Evolutionary conservation across 2,888 invertebrate species (phyloP).

Genomic region (Eretmocerus hayati): DNA sequence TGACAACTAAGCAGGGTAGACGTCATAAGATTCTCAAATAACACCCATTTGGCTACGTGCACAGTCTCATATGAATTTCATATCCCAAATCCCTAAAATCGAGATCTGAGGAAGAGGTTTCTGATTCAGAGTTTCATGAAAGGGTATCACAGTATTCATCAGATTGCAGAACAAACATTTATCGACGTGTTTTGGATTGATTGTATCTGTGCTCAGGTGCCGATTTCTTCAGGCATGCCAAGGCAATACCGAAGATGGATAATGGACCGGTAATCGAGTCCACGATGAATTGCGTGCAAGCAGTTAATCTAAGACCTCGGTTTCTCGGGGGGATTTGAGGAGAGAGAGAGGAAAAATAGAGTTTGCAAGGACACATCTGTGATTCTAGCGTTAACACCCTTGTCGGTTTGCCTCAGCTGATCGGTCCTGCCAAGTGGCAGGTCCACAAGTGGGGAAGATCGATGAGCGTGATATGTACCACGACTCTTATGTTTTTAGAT

Average conservation of each 20-base stretch:
- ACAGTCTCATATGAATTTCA: too few species aligned
- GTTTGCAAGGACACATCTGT: slow-evolving; percentile 47
- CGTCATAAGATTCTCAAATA: too few species aligned
- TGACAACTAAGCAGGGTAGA: too few species aligned
- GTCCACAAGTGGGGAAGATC: slow-evolving; percentile 39
- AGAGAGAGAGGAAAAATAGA: too few species aligned
- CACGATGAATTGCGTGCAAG: slow-evolving; percentile 37
- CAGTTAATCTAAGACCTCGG: slow-evolving; percentile 40
- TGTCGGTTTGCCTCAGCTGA: slow-evolving; percentile 29
- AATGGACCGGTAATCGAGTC: slow-evolving; percentile 22
- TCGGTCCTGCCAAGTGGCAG: too few species aligned
- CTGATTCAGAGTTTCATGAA: too few species aligned
- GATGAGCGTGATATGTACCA: slow-evolving; percentile 40
- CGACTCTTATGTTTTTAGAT: slow-evolving; percentile 18
- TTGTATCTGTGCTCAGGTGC: slow-evolving; percentile 22
- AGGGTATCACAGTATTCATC: too few species aligned
- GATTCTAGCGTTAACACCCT: slow-evolving; percentile 34
- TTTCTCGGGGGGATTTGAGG: slow-evolving; percentile 40
- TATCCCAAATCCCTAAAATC: too few species aligned
- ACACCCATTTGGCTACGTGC: too few species aligned
- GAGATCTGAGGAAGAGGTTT: too few species aligned
- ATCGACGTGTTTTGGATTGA: too few species aligned
- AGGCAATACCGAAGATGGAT: slow-evolving; percentile 13
- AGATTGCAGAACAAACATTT: too few species aligned
- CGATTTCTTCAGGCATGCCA: slow-evolving; percentile 7